Conservation (phyloP, 1,140 invertebrate genomes). For the Scaptomyza pallida region DNA sequence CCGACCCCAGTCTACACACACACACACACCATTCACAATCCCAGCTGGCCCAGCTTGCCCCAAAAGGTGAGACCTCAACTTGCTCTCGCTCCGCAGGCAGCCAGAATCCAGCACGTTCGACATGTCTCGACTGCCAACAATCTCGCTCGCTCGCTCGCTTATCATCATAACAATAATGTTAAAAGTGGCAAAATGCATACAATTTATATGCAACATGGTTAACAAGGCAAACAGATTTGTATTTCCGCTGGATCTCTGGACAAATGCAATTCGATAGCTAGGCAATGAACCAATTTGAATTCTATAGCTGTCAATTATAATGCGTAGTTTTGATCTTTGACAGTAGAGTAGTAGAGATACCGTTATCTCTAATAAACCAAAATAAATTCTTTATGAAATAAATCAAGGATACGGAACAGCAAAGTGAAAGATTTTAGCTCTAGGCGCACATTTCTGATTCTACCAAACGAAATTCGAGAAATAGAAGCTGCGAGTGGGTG, state of each 20-base stretch:
- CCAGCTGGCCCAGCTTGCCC: constrained; percentile 11
- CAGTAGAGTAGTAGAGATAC: too few relatives aligned
- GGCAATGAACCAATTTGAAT: constrained; percentile 27
- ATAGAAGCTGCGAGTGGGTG: constrained; percentile 42
- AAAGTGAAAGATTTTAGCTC: background rate
- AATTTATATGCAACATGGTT: constrained; percentile 66
- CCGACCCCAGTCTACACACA: constrained; percentile 30
- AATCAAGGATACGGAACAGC: background rate
- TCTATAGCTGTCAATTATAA: constrained; percentile 31
- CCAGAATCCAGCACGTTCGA: constrained; percentile 35
- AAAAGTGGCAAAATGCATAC: constrained; percentile 83
- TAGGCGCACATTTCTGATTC: background rate
- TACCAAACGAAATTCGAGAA: background rate
- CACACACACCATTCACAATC: constrained; percentile 21
- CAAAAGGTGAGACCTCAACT: constrained; percentile 46
- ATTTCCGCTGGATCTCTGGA: constrained; percentile 46
- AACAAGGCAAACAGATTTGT: constrained; percentile 57
- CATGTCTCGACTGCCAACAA: constrained; percentile 44
- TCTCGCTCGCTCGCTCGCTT: constrained; percentile 76
- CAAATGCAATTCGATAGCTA: constrained; percentile 9
- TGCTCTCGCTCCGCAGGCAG: constrained; percentile 43
- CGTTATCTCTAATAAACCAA: background rate
- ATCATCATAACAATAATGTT: constrained; percentile 84
- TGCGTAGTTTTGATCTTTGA: background rate
- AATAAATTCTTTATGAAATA: background rate